Evolutionary conservation across 1,140 invertebrate species (phyloP).

Genomic region (Euwallacea similis): DNA sequence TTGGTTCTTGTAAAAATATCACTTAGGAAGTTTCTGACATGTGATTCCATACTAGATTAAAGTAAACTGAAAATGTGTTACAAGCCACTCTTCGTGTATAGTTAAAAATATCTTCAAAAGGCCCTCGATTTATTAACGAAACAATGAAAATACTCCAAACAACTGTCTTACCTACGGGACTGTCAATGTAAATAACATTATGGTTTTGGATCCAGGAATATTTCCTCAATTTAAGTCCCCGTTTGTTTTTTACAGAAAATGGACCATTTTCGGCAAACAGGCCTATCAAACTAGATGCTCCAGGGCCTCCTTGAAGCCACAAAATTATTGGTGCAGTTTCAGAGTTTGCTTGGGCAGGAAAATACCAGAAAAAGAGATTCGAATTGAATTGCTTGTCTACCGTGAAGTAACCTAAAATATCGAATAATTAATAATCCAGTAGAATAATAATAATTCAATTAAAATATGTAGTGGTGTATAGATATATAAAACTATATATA

Average conservation of each 20-base stretch:
- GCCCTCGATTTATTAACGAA: background rate
- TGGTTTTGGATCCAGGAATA: slow-evolving; percentile 75
- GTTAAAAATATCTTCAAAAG: background rate
- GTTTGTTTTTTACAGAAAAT: slow-evolving; percentile 56
- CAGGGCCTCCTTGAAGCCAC: slow-evolving; percentile 79
- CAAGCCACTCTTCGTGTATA: too few species aligned
- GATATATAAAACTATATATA: too few species aligned
- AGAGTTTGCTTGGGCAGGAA: slow-evolving; percentile 61
- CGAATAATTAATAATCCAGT: too few species aligned
- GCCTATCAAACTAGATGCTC: slow-evolving; percentile 65
- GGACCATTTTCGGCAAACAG: slow-evolving; percentile 73
- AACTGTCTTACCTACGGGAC: slow-evolving; percentile 68
- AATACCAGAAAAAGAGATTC: slow-evolving; percentile 81
- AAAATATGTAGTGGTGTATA: too few species aligned
- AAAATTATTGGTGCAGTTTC: slow-evolving; percentile 65
- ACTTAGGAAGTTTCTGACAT: too few species aligned
- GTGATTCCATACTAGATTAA: too few species aligned
- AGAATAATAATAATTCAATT: too few species aligned
- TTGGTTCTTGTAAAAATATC: too few species aligned
- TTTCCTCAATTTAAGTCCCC: slow-evolving; percentile 56
- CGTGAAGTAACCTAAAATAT: slow-evolving; percentile 67
- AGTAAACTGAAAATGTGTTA: too few species aligned
- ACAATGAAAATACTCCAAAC: background rate
- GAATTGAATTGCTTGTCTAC: slow-evolving; percentile 67
- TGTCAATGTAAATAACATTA: slow-evolving; percentile 81